phyloP scores from a whole-genome alignment of 2,113 vertebrate genomes.

The Amphiprion percula region DNA sequence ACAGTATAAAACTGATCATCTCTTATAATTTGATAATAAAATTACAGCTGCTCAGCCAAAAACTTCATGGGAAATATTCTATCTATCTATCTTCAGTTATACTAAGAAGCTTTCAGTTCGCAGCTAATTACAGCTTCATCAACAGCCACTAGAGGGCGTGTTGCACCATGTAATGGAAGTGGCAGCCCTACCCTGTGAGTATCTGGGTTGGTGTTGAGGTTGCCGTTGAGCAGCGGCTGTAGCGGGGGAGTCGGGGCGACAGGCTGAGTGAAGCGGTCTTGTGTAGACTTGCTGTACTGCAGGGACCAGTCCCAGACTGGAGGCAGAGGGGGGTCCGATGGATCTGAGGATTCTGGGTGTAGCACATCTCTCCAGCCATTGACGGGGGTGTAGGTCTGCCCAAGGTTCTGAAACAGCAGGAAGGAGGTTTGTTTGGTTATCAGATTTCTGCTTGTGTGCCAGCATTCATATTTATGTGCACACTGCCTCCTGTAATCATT shows the following conservation, averaged over 20 bases:
- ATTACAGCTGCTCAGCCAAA: too few species aligned
- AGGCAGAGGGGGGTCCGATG: slow-evolving; percentile 68
- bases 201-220: slow-evolving; percentile 73
- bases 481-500: too few species aligned
- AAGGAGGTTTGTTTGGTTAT: background rate
- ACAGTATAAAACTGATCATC: too few species aligned
- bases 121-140: too few species aligned
- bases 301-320: slow-evolving; percentile 92
- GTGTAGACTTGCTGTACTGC: slow-evolving; percentile 86
- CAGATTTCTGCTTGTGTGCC: too few species aligned
- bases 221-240: slow-evolving; percentile 77
- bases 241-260: slow-evolving; percentile 39
- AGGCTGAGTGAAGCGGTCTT: slow-evolving; percentile 86
- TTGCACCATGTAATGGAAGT: fast-evolving
- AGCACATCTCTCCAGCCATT: slow-evolving; percentile 81
- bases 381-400: slow-evolving; percentile 87
- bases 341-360: slow-evolving; percentile 68
- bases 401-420: slow-evolving; percentile 71
- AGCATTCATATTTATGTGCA: too few species aligned
- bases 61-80: too few species aligned
- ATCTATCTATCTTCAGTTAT: too few species aligned
- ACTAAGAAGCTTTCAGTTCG: too few species aligned
- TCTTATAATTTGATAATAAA: too few species aligned
- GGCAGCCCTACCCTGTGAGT: slow-evolving; percentile 80
- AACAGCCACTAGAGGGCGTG: slow-evolving; percentile 40